Base-by-base conservation (phyloP, 2,888 invertebrate genomes). In the Brenthis hecate region DNA sequence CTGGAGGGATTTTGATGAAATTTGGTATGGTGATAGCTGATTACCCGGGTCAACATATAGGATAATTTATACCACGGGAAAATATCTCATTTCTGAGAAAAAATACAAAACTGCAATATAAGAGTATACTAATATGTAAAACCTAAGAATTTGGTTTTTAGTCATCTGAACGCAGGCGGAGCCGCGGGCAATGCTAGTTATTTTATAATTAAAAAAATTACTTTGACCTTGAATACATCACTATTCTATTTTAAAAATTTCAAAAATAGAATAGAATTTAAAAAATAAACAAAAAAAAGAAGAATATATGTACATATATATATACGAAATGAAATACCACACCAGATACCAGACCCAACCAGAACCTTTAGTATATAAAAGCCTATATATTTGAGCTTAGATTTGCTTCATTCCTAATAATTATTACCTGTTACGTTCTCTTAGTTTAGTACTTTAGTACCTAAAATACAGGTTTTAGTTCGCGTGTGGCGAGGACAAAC, bases 401-500 rank as follows among this genome's bases (percentile, higher is more conserved):
- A 53, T 53, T 61, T 61, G 51, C 36, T 54, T 62, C 62, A 43
- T 62, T 62, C 53, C 53, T 62, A 51, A 23, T 62, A 51, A 62
- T 60, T 13, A 60, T 50, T 62, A 23, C 51, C 36, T 43, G 28
- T 61, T 67, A 70, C 70, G 57, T 67, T 68, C 67, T 67, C 65
- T 65, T 13, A 43, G 62, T 51, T 58, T 13, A 66, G 64, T 65
- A 55, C 66, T 63, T 63, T 65, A 60, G 65, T 70, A 68, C 71
- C 67, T 71, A 72, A 72, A 72, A 73, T 73, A 72, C 71, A 70
- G 71, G 70, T 73, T 74, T 71, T 56, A 72, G 69, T 69, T 78
- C 62, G 79, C 79, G 76, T 78, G 78, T 62, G 51, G 70, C 79
- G 76, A 80, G 79, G 79, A 77, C 79, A 69, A 54, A 48, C 51